Evolutionary conservation across 2,888 invertebrate genomes (phyloP).

Genomic region (Drosophila falleni): DNA sequence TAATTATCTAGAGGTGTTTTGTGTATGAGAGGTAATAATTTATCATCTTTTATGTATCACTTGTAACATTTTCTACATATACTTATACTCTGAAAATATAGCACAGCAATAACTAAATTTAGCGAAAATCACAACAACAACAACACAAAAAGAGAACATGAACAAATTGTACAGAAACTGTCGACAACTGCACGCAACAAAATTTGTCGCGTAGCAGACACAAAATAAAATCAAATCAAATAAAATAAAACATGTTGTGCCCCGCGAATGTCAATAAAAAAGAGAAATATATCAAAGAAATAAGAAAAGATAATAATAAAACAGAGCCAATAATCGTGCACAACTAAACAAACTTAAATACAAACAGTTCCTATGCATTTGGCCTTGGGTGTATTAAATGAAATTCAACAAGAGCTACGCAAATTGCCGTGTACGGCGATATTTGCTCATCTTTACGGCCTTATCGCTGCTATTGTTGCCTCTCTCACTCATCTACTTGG

Average conservation of each 20-base stretch:
- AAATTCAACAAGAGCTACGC: conserved; percentile 83
- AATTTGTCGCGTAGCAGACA: conserved; percentile 57
- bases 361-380: conserved; percentile 74
- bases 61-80: conserved; percentile 28
- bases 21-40: conserved; percentile 1
- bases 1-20: too few relatives aligned
- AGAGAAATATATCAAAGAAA: conserved; percentile 35
- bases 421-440: conserved; percentile 86
- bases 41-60: conserved; percentile 32
- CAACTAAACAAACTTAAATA: conserved; percentile 23
- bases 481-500: conserved; percentile 84
- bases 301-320: conserved; percentile 25
- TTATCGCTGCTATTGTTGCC: conserved; percentile 85
- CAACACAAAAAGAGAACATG: conserved; percentile 43
- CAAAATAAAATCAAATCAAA: conserved; percentile 20
- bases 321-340: conserved; percentile 11
- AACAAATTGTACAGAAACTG: conserved; percentile 65
- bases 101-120: conserved; percentile 68
- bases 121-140: conserved; percentile 35
- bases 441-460: conserved; percentile 85
- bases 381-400: conserved; percentile 82
- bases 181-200: conserved; percentile 72
- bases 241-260: conserved; percentile 34
- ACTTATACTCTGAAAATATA: conserved; percentile 25
- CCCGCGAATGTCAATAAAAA: conserved; percentile 42